Evolutionary conservation across 2,113 vertebrate genomes (phyloP), one percentile per base, ranked within the genome.

Genomic region (Cynocephalus volans): DNA sequence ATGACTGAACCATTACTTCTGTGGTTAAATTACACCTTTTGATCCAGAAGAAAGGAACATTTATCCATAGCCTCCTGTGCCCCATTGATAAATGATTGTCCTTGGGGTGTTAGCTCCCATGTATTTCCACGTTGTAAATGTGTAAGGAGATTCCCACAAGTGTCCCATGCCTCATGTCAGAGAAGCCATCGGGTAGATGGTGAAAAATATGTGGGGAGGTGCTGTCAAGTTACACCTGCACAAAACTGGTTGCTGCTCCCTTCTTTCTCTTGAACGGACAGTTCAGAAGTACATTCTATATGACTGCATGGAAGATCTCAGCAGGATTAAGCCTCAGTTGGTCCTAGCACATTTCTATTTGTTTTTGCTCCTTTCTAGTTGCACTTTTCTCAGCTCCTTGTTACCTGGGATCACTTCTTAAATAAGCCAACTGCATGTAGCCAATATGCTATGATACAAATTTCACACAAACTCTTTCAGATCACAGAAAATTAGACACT

Each of bases 361-460:
- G 79, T 8, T 36, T 85, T 50, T n/a, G 45, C 13, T 80, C 8
- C 56, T 67, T 90, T n/a, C 6, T n/a, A 62, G 15, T 88, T 84
- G 75, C 26, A 65, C 24, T 67, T 8, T 85, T 88, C 18, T 13
- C 8, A 26, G 60, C 60, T 88, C 90, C 15, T 70, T 84, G 21
- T 84, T 82, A 65, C 31, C 45, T 89, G 69, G 64, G n/a, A 54
- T 72, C n/a, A 64, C 62, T 79, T 96, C 54, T 72, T 62, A 76
- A 88, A 83, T 28, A 79, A 79, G 85, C 14, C 80, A 93, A 31
- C 50, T 79, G 17, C 45, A 64, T 45, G 5, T 18, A 76, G 31
- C 52, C 80, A 69, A 69, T 50, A 73, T 33, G 26, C 62, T 33
- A 69, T 64, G 26, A 41, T 2, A n/a, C 5, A 19, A 70, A 76